These are phyloP conservation scores for Mythimna lalbum DNA, from an alignment of 2,888 invertebrate genomes.

Conservation along the genomic window DNA sequence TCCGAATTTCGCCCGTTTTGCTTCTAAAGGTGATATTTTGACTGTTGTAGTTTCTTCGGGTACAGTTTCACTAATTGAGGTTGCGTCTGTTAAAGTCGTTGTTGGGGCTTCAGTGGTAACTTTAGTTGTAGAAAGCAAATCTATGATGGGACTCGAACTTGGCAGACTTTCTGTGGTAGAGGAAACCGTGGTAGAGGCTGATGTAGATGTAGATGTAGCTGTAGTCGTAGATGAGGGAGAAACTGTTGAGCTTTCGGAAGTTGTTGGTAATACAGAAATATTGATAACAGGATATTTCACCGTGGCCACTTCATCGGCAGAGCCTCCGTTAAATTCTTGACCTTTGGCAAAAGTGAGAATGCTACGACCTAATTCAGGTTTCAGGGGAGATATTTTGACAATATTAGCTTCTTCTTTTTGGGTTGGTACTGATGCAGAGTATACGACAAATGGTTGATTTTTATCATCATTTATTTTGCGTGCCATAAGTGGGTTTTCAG, in stretches of 20 bases:
- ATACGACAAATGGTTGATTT: slow-evolving; percentile 86
- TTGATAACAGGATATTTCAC: slow-evolving; percentile 74
- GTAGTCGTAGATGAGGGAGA: slow-evolving; percentile 61
- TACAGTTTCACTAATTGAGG: slow-evolving; percentile 73
- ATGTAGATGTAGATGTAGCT: slow-evolving; percentile 55
- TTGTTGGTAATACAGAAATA: slow-evolving; percentile 72
- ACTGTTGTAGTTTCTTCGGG: slow-evolving; percentile 79
- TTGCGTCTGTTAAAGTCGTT: slow-evolving; percentile 60
- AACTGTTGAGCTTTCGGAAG: slow-evolving; percentile 60
- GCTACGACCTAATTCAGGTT: slow-evolving; percentile 79
- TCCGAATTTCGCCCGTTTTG: slow-evolving; percentile 83
- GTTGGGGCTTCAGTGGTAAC: slow-evolving; percentile 52
- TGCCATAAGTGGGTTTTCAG: slow-evolving; percentile 82
- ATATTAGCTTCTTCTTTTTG: slow-evolving; percentile 79
- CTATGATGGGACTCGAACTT: slow-evolving; percentile 68
- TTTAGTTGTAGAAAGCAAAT: slow-evolving; percentile 67
- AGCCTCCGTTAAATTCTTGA: slow-evolving; percentile 81
- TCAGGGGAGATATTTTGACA: slow-evolving; percentile 78
- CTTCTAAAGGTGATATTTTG: slow-evolving; percentile 77
- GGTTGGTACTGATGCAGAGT: slow-evolving; percentile 81
- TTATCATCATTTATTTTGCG: slow-evolving; percentile 73
- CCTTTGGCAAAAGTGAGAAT: slow-evolving; percentile 84
- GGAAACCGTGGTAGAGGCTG: slow-evolving; percentile 2
- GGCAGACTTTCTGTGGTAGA: slow-evolving; percentile 57
- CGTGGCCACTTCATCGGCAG: slow-evolving; percentile 72